Conservation (phyloP, 1,140 invertebrate genomes). For the Pseudobourletiella spinata region DNA sequence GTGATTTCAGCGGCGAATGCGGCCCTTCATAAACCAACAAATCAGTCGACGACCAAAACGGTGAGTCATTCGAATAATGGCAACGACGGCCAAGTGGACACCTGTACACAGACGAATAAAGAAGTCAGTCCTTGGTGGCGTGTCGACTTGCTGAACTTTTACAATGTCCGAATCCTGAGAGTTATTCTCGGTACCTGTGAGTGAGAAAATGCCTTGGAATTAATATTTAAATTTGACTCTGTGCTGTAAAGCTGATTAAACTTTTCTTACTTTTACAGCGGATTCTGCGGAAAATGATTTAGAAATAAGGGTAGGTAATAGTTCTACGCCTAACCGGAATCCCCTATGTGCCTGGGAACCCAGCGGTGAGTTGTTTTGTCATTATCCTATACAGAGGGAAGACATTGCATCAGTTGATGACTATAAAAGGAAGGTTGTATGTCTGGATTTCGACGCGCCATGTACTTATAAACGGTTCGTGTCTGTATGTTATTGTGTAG, state of each 20-base stretch:
- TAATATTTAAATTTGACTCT: too few relatives aligned
- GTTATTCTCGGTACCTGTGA: conserved; percentile 6
- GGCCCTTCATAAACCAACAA: conserved; percentile 9
- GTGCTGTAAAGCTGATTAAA: background rate
- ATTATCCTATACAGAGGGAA: too few relatives aligned
- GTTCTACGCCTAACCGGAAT: conserved; percentile 66
- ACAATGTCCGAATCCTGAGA: conserved; percentile 3
- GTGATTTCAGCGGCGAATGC: conserved; percentile 3
- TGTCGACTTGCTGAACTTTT: conserved; percentile 61
- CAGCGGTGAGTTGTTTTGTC: conserved; percentile 54
- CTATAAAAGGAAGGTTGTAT: too few relatives aligned
- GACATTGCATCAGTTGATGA: too few relatives aligned
- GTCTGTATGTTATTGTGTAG: conserved; percentile 45
- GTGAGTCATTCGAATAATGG: background rate
- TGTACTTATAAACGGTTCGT: background rate
- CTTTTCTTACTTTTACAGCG: conserved; percentile 6
- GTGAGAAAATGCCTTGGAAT: too few relatives aligned
- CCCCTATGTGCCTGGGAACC: conserved; percentile 87
- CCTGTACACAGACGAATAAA: conserved; percentile 76
- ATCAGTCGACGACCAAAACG: conserved; percentile 3
- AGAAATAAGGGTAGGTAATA: conserved; percentile 84
- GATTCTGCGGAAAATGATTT: conserved; percentile 66
- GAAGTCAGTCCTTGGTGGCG: conserved; percentile 87
- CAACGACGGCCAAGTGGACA: conserved; percentile 14
- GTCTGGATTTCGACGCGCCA: too few relatives aligned